Base-by-base conservation (phyloP, 2,113 vertebrate genomes). In the Pipa parva region DNA sequence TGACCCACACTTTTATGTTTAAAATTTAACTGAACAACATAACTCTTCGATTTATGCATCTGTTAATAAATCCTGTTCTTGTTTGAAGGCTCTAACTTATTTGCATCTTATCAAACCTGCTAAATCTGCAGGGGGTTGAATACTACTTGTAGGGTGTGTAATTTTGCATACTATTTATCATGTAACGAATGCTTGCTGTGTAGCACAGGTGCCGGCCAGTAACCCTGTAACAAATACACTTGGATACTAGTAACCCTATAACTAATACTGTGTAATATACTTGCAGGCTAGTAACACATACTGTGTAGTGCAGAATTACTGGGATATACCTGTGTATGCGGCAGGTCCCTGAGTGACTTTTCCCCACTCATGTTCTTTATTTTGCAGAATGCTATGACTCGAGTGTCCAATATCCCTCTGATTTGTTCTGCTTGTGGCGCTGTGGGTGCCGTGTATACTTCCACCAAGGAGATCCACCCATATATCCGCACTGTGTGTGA, bases 381-480 rank as follows among this genome's bases (percentile, higher is more conserved):
- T n/a, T 13, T 45, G 63, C 75, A 97, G 94, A 95, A 71, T 7
- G 78, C 86, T 55, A 81, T 91, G 63, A 82, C 66, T n/a, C 80
- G 93, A 0, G 82, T 96, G 63, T 79, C 75, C 26, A 83, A 54
- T 60, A 77, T 98, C 63, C 50, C 93, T 0, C 78, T 98, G 77
- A 87, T 98, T 67, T 90, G 87, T 74, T 89, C 77, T 0, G 84
- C 93, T 0, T 93, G 72, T 6, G 81, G 63, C 0, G 72, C n/a
- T 0, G 83, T 95, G 27, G 85, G 85, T 9, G 76, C 73, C 0
- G 91, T 81, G 36, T 99, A 98, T 72, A 79, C 22, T 55, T 81
- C 78, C 37, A 92, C 93, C 69, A 98, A 95, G 82, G 93, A 93
- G 66, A 91, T 13, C 0, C 74, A 94, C 24, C 95, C 95, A 0